phyloP scores from a whole-genome alignment of 2,113 vertebrate species.

The Candoia aspera region DNA sequence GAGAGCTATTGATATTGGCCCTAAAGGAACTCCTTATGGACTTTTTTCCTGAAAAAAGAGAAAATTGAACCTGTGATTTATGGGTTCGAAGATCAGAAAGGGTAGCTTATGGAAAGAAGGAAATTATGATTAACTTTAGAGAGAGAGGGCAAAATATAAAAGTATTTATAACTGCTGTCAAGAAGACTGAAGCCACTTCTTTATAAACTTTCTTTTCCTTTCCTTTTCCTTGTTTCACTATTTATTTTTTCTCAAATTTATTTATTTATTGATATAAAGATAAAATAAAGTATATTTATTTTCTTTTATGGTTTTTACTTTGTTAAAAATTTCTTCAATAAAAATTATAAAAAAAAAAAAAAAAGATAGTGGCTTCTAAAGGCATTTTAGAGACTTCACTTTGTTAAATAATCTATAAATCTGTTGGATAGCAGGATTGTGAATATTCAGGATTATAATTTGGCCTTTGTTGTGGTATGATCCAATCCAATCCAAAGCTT shows the following conservation, averaged over 20 bases:
- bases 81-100: not conserved
- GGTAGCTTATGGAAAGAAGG: not conserved
- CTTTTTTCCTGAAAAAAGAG: not conserved
- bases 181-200: not conserved
- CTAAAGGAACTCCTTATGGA: not conserved
- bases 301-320: too few species aligned
- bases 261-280: too few species aligned
- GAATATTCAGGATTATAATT: not conserved
- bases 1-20: not conserved
- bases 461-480: too few species aligned
- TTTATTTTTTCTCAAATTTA: not conserved
- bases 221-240: not conserved
- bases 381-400: not conserved
- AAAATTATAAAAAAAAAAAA: too few species aligned
- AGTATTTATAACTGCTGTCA: not conserved
- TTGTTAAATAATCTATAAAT: not conserved
- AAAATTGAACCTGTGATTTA: not conserved
- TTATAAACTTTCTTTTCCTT: not conserved
- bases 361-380: not conserved
- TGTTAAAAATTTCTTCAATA: too few species aligned
- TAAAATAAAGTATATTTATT: too few species aligned
- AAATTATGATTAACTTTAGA: not conserved
- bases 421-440: not conserved
- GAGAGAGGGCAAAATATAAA: not conserved
- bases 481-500: not conserved